phyloP scores from a whole-genome alignment of 92 coral and sea anemone species.

The Palythoa heliodiscus region DNA sequence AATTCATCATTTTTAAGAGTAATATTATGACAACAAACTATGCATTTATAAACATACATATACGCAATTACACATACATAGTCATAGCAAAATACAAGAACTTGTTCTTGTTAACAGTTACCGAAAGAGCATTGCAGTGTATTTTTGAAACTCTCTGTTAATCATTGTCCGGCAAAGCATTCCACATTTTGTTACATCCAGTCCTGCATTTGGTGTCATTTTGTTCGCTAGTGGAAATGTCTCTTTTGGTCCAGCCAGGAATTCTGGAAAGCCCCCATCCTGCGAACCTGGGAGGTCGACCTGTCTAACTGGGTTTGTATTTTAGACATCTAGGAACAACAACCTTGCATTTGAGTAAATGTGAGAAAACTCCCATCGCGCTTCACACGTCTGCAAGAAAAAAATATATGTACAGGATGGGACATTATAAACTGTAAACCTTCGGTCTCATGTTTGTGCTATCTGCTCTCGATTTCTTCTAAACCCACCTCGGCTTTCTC shows the following conservation, averaged over 20 bases:
- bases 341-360: not conserved
- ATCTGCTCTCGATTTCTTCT: too few species aligned
- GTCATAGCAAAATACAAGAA: too few species aligned
- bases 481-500: too few species aligned
- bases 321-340: not conserved
- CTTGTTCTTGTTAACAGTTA: too few species aligned
- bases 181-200: constrained; percentile 21
- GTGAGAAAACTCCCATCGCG: not conserved
- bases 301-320: constrained; percentile 37
- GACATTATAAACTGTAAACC: too few species aligned
- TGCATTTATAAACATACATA: too few species aligned
- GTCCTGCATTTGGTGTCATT: constrained; percentile 14
- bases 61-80: too few species aligned
- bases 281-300: constrained; percentile 52
- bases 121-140: constrained; percentile 45
- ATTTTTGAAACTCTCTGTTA: constrained; percentile 21
- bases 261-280: constrained; percentile 54
- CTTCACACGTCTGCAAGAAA: not conserved
- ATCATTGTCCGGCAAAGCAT: constrained; percentile 20
- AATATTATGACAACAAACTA: too few species aligned
- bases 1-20: too few species aligned
- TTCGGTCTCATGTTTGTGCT: too few species aligned
- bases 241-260: constrained; percentile 47
- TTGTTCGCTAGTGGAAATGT: constrained; percentile 44
- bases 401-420: not conserved